Conservation (phyloP, 2,888 invertebrate genomes). For the Smittia sp. region DNA sequence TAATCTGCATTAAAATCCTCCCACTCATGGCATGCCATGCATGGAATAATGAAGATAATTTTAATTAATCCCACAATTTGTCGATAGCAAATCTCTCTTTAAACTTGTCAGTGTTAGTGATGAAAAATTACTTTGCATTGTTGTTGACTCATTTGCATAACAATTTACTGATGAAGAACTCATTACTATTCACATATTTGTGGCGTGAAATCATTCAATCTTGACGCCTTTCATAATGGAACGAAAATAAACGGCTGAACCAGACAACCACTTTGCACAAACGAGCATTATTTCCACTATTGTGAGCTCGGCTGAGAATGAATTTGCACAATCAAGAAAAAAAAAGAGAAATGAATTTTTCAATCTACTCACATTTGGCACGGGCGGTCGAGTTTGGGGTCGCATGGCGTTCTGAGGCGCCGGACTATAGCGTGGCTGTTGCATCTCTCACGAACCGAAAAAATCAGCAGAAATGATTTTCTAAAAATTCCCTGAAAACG, state of each 20-base stretch:
- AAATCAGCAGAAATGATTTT: background rate
- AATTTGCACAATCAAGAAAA: no score
- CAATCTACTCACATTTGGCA: constrained; percentile 53
- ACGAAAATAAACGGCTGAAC: background rate
- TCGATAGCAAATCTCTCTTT: background rate
- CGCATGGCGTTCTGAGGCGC: constrained; percentile 47
- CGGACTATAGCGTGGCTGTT: constrained; percentile 50
- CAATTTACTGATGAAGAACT: background rate
- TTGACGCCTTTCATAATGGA: background rate
- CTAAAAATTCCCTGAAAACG: background rate
- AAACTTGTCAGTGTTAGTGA: background rate
- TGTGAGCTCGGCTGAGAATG: background rate
- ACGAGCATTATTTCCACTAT: constrained; percentile 6
- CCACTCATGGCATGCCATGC: background rate
- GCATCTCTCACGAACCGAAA: constrained; percentile 45
- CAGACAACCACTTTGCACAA: background rate
- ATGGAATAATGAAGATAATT: constrained; percentile 17
- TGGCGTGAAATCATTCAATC: background rate
- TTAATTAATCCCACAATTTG: background rate
- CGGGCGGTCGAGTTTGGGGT: constrained; percentile 46
- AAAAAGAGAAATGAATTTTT: no score
- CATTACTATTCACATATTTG: background rate
- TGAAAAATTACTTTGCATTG: background rate
- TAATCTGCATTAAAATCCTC: background rate
- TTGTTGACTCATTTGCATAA: constrained; percentile 30